Base-by-base conservation (phyloP, 2,113 vertebrate genomes). In the Elachura formosa region DNA sequence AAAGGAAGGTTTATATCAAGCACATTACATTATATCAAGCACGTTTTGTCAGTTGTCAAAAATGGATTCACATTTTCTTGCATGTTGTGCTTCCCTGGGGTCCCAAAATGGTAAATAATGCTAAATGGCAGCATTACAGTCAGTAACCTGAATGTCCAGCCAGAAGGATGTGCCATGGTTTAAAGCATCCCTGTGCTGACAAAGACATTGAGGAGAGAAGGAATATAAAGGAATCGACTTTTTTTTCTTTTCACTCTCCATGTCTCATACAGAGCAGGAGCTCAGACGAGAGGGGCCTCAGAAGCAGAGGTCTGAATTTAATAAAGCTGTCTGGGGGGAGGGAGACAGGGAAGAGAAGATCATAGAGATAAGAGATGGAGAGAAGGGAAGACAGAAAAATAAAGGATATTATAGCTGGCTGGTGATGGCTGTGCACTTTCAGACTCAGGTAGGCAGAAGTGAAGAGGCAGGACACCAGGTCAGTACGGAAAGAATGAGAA, bases 271-370 rank as follows among this genome's bases (percentile, higher is more conserved):
- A 49, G 91, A 95, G 74, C 7, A 33, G 83, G 31, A 34, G 22
- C 67, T 68, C 59, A 95, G 86, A 68, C 89, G n/a, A 96, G 58
- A 45, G 87, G 73, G 34, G 61, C 63, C 80, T 96, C 61, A 89
- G 76, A 95, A 78, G 72, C 11, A 77, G n/a, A 79, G 78, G 12
- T 54, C 66, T 91, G 86, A 84, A 97, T 94, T 94, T 96, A 95
- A 97, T 96, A 94, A 95, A 87, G 74, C 48, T 96, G 81, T 85
- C 92, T 87, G 62, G 51, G 74, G 49, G 40, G 41, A 74, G 55
- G 40, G 31, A 95, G 83, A 22, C 45, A 83, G 55, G 14, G 40
- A 38, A 56, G 59, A 69, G 54, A 79, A 84, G 79, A 92, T 97
- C 79, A 51, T 24, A 46, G 68, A 92, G 94, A 97, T 96, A 94